phyloP scores from a whole-genome alignment of 2,797 vertebrate genomes.

The Borostomias antarcticus region DNA sequence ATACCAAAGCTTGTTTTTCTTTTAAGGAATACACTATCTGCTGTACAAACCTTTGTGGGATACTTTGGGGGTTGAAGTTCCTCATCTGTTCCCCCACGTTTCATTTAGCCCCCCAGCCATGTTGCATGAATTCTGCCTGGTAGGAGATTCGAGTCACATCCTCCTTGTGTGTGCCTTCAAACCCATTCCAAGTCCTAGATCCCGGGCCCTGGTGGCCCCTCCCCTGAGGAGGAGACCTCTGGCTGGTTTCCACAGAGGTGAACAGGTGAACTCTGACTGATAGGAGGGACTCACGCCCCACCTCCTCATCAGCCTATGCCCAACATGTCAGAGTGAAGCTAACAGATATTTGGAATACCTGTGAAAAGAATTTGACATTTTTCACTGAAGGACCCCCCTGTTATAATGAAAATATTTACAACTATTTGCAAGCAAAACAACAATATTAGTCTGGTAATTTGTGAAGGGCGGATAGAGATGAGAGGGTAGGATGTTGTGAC shows the following conservation, averaged over 20 bases:
- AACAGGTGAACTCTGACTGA: constrained; percentile 69
- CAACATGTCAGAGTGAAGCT: constrained; percentile 32
- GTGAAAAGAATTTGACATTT: constrained; percentile 42
- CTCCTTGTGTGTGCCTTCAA: constrained; percentile 21
- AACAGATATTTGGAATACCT: constrained; percentile 40
- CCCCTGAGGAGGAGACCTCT: no score
- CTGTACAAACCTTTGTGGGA: background rate
- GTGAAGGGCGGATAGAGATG: constrained; percentile 44
- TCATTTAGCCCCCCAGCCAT: constrained; percentile 20
- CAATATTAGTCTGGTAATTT: constrained; percentile 37
- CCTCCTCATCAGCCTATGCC: constrained; percentile 33
- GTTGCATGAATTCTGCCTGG: constrained; percentile 41
- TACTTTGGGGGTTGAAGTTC: constrained; percentile 21
- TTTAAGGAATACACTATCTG: background rate
- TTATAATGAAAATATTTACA: constrained; percentile 56
- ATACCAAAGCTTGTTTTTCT: constrained; percentile 34
- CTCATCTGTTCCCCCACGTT: constrained; percentile 1
- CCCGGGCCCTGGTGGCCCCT: constrained; percentile 40
- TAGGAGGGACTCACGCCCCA: constrained; percentile 64
- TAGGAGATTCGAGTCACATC: constrained; percentile 42
- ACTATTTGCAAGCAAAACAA: constrained; percentile 64
- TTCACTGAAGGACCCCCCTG: constrained; percentile 22
- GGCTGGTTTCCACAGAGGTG: constrained; percentile 62
- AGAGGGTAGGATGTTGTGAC: constrained; percentile 57
- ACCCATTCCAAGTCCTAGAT: constrained; percentile 4